A percentile compares a stretch with the other conserved stretches of the same genome.
Evolutionary conservation across 2,797 vertebrate genomes (phyloP).

Genomic region (Poecilia wingei): DNA sequence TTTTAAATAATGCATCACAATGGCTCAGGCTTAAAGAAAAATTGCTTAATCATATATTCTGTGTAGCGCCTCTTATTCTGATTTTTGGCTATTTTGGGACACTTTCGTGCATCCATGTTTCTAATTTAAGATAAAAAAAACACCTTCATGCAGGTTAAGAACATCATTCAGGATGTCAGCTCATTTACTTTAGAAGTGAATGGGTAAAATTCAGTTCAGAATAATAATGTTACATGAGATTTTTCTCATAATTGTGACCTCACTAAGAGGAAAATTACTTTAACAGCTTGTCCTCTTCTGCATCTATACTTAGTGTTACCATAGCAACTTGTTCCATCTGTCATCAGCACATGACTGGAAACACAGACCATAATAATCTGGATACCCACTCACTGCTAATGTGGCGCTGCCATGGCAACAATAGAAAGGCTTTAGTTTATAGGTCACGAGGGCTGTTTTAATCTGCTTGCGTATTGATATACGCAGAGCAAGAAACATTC

Average conservation of each 20-base stretch:
- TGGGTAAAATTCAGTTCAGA: neutral
- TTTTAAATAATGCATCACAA: neutral
- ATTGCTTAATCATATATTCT: neutral
- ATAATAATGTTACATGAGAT: neutral
- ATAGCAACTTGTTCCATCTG: slow-evolving; percentile 56
- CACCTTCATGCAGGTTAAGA: neutral
- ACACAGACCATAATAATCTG: slow-evolving; percentile 59
- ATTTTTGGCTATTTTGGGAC: neutral
- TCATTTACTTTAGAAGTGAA: neutral
- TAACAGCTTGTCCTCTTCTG: slow-evolving; percentile 40
- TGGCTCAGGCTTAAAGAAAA: neutral
- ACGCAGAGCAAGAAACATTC: too few relatives aligned
- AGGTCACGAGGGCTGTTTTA: neutral
- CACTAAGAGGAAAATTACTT: neutral
- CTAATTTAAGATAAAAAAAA: neutral
- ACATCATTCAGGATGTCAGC: neutral
- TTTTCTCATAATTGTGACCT: neutral
- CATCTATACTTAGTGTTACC: slow-evolving; percentile 58
- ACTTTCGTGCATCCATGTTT: neutral
- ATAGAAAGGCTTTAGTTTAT: neutral
- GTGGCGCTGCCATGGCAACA: neutral
- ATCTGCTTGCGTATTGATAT: neutral
- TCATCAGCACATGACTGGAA: slow-evolving; percentile 62
- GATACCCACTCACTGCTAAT: neutral
- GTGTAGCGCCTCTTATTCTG: neutral